A percentile compares a stretch with the other conserved stretches of the same genome.
phyloP scores from a whole-genome alignment of 2,113 vertebrate genomes.

The Pleuronectes platessa region DNA sequence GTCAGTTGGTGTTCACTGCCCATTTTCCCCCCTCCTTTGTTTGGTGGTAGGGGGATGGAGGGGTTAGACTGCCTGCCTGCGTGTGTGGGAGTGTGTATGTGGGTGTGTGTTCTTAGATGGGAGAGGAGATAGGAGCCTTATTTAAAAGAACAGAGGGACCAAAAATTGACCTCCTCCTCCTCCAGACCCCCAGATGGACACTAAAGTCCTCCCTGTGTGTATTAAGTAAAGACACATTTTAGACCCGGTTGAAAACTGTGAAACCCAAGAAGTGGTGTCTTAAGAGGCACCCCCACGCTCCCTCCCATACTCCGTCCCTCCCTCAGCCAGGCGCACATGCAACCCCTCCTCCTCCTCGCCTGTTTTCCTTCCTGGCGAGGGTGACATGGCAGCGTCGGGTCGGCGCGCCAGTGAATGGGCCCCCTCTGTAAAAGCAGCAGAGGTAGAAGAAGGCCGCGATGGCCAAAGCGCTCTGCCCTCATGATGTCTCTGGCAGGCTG shows the following conservation, averaged over 20 bases:
- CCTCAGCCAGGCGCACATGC: conserved; percentile 27
- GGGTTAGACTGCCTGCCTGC: conserved; percentile 55
- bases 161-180: conserved; percentile 45
- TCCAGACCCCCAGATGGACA: conserved; percentile 48
- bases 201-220: conserved; percentile 44
- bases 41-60: conserved; percentile 65
- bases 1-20: conserved; percentile 81
- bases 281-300: conserved; percentile 38
- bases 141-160: conserved; percentile 41
- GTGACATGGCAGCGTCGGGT: conserved; percentile 68
- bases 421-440: conserved; percentile 80
- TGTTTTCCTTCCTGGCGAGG: conserved; percentile 82
- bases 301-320: conserved; percentile 36
- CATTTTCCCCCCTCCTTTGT: conserved; percentile 70
- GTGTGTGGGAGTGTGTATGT: conserved; percentile 45
- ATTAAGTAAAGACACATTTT: conserved; percentile 69
- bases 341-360: conserved; percentile 42
- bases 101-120: conserved; percentile 50
- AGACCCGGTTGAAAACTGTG: conserved; percentile 59
- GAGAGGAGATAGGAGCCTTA: conserved; percentile 43
- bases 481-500: conserved; percentile 51
- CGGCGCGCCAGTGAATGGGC: conserved; percentile 82
- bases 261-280: conserved; percentile 67
- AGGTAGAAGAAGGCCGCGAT: conserved; percentile 68
- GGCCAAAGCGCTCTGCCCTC: conserved; percentile 51